Evolutionary conservation across 2,888 invertebrate species (phyloP).

Genomic region (Stenoptilia bipunctidactyla): DNA sequence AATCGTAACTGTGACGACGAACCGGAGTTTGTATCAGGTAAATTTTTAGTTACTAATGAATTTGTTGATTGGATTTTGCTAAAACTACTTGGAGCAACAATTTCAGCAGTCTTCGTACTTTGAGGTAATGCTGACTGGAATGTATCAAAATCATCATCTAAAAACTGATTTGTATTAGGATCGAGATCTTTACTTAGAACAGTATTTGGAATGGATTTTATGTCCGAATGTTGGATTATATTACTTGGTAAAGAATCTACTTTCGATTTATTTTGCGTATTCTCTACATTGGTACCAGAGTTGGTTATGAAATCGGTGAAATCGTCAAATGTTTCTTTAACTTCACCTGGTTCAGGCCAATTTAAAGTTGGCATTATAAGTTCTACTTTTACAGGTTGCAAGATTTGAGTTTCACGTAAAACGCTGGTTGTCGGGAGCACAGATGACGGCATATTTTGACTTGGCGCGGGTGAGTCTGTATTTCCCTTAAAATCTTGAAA

Average conservation of each 20-base stretch:
- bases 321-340: constrained; percentile 55
- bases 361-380: constrained; percentile 53
- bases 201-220: constrained; percentile 3
- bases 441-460: constrained; percentile 10
- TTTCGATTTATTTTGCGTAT: constrained; percentile 19
- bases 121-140: constrained; percentile 53
- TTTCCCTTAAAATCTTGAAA: constrained; percentile 53
- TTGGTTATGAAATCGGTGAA: constrained; percentile 52
- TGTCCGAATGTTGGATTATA: not conserved
- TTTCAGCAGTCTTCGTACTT: not conserved
- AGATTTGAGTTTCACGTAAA: constrained; percentile 25
- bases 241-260: constrained; percentile 5
- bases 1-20: no score
- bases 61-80: not conserved
- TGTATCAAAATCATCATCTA: constrained; percentile 57
- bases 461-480: constrained; percentile 4
- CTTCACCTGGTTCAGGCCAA: constrained; percentile 64
- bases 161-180: constrained; percentile 16
- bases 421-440: not conserved
- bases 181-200: not conserved
- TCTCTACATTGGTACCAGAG: constrained; percentile 21
- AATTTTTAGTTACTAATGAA: not conserved
- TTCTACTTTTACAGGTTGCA: constrained; percentile 57
- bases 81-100: not conserved
- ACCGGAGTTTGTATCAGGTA: not conserved